Evolutionary conservation across 2,797 vertebrate genomes (phyloP), one percentile per base, ranked within the genome.

Genomic region (Fundulus diaphanus): DNA sequence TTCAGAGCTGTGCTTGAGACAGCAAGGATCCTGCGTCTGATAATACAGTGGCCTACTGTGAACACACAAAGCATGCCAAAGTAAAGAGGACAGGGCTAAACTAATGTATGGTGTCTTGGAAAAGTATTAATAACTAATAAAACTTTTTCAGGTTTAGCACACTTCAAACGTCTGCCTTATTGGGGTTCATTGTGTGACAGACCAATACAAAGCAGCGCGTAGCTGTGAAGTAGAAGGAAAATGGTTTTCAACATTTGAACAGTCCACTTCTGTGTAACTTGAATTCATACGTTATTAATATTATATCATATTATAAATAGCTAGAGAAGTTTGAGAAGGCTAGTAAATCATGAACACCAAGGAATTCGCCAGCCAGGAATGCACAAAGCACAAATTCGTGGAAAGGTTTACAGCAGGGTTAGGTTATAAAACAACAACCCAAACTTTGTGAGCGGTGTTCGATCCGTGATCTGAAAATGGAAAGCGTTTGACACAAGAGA

Each of bases 21-120:
- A 85, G 81, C 82, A 87, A 87, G 90, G 87, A 88, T 81, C 79
- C 77, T 78, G 76, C 86, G 82, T 70, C 69, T 85, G 82, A 90
- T 88, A 83, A 88, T 87, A 92, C 89, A 93, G 89, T 85, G 88
- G 85, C 59, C 84, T n/a, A 85, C 82, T 92, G 87, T 90, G 81
- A 77, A 69, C 79, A 73, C 68, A 70, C 81, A 52, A 59, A 78
- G 84, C 56, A 42, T 76, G 87, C 88, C 90, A 89, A 91, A 86
- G 83, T 82, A 81, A 65, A 86, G 82, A 76, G 79, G 42, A 29
- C 16, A 70, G 80, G 40, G 42, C 77, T 83, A 84, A 69, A 72
- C 65, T 80, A 79, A 88, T 84, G 84, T 82, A 51, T 54, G 52
- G 85, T 75, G 82, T 87, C 79, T 77, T 88, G 83, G 74, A 51